These are phyloP conservation scores for Spodoptera exigua DNA, from an alignment of 2,888 invertebrate species.

Conservation along the genomic window DNA sequence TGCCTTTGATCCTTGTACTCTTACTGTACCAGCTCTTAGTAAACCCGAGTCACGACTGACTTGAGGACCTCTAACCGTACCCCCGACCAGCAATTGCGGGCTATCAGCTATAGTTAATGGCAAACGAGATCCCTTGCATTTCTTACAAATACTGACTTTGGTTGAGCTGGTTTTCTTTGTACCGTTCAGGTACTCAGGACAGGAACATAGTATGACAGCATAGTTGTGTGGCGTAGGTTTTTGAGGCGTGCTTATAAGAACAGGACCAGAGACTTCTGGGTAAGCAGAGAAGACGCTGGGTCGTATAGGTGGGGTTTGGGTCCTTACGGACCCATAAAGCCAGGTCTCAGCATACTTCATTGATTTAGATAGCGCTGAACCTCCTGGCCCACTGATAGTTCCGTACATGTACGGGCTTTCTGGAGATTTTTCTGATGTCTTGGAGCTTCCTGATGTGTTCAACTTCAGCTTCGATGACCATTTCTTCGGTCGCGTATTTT, in stretches of 20 bases:
- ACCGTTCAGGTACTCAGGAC: constrained; percentile 94
- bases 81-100: constrained; percentile 85
- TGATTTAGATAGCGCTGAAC: constrained; percentile 93
- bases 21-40: constrained; percentile 90
- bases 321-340: constrained; percentile 94
- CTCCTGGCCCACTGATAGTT: constrained; percentile 89
- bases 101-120: constrained; percentile 91
- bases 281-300: constrained; percentile 86
- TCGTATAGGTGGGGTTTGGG: constrained; percentile 83
- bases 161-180: constrained; percentile 93
- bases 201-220: constrained; percentile 94
- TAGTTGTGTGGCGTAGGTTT: constrained; percentile 90
- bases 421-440: constrained; percentile 84
- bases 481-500: constrained; percentile 90
- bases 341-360: constrained; percentile 96
- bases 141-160: constrained; percentile 94
- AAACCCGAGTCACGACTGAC: constrained; percentile 82
- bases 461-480: constrained; percentile 93
- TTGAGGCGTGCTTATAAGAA: constrained; percentile 87
- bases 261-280: constrained; percentile 83
- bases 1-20: constrained; percentile 89
- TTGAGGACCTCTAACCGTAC: constrained; percentile 90
- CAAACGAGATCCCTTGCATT: constrained; percentile 94
- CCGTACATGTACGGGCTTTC: constrained; percentile 86
- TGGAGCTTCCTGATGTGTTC: constrained; percentile 84